Evolutionary conservation across 2,797 vertebrate genomes (phyloP).

Genomic region (Melanotaenia trifasciata): DNA sequence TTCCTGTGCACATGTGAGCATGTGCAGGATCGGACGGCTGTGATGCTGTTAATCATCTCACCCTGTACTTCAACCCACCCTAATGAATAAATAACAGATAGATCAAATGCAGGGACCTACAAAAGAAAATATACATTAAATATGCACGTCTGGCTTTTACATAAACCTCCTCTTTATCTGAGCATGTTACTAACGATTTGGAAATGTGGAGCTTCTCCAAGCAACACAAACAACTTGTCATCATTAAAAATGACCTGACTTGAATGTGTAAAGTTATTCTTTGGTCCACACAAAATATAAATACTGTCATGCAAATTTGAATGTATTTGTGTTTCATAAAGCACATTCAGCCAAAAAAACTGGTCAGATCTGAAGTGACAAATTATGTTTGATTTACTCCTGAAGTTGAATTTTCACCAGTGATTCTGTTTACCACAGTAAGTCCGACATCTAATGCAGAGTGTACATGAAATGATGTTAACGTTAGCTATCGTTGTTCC

Average conservation of each 20-base stretch:
- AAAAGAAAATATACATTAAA: conserved; percentile 52
- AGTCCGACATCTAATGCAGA: too few species aligned
- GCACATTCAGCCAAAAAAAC: background rate
- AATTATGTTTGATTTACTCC: background rate
- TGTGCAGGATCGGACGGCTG: conserved; percentile 13
- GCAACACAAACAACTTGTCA: conserved; percentile 1
- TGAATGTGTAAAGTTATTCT: background rate
- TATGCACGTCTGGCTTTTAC: conserved; percentile 25
- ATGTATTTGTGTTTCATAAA: background rate
- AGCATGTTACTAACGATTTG: background rate
- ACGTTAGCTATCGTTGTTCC: background rate
- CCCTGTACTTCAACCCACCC: conserved; percentile 3
- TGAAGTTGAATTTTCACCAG: background rate
- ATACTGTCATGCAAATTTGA: background rate
- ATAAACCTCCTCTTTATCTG: conserved; percentile 6
- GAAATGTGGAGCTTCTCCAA: background rate
- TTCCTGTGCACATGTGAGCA: background rate
- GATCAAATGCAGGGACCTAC: conserved; percentile 42
- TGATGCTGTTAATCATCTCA: conserved; percentile 12
- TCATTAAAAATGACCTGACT: background rate
- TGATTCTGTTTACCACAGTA: too few species aligned
- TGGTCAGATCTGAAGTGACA: background rate
- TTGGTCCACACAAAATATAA: background rate
- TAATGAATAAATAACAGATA: conserved; percentile 60
- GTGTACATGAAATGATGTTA: conserved; percentile 5